phyloP scores from a whole-genome alignment of 1,140 invertebrate genomes.

The Trichoplusia ni region DNA sequence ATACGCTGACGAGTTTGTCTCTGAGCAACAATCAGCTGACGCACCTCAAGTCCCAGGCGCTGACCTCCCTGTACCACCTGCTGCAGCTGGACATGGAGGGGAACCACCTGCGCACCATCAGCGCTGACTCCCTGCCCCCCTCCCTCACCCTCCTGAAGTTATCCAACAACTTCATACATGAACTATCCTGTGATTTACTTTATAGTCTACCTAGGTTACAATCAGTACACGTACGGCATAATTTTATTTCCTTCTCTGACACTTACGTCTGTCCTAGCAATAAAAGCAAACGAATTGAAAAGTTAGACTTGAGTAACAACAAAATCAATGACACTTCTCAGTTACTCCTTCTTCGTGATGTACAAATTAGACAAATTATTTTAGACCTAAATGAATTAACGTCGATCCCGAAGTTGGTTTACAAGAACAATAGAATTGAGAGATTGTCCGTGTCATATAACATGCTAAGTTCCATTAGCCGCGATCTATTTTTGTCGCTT shows the following conservation, averaged over 20 bases:
- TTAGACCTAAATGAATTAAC: constrained; percentile 89
- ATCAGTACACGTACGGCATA: constrained; percentile 92
- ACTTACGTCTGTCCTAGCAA: constrained; percentile 84
- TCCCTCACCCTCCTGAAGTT: constrained; percentile 88
- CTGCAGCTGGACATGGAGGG: constrained; percentile 88
- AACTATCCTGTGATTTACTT: constrained; percentile 85
- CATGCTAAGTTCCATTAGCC: constrained; percentile 85
- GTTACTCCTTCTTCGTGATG: constrained; percentile 85
- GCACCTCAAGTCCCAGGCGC: constrained; percentile 82
- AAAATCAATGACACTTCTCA: constrained; percentile 84
- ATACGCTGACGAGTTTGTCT: constrained; percentile 89
- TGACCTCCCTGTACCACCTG: constrained; percentile 84
- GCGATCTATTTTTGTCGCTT: constrained; percentile 87
- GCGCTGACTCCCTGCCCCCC: constrained; percentile 83
- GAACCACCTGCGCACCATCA: constrained; percentile 85
- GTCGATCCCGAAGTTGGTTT: constrained; percentile 84
- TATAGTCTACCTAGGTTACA: constrained; percentile 83
- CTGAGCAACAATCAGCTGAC: constrained; percentile 91
- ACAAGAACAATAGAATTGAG: constrained; percentile 86
- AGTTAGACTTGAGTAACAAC: constrained; percentile 93
- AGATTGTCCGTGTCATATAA: constrained; percentile 91
- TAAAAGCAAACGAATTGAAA: constrained; percentile 86
- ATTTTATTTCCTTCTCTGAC: constrained; percentile 85
- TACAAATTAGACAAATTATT: constrained; percentile 90
- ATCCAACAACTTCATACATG: constrained; percentile 88